These are phyloP conservation scores for Cynodonichthys magdalenae DNA, from an alignment of 2,797 vertebrate genomes.

Conservation along the genomic window DNA sequence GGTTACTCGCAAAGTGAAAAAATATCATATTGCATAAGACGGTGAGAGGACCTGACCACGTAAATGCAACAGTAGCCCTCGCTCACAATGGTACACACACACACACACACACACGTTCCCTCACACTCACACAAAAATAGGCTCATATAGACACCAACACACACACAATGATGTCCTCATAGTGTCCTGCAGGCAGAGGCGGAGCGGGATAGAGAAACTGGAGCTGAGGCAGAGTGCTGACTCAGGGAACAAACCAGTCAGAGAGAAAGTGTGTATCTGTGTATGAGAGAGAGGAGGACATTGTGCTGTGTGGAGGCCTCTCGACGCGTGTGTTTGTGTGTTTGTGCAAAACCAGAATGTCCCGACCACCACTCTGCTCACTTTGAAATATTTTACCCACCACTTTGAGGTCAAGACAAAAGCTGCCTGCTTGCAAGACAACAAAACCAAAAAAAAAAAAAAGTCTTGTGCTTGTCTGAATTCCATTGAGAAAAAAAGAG, in stretches of 20 bases:
- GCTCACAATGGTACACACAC: slow-evolving; percentile 42
- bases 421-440: slow-evolving; percentile 25
- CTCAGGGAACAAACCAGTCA: slow-evolving; percentile 77
- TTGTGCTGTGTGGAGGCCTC: slow-evolving; percentile 60
- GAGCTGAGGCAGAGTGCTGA: slow-evolving; percentile 80
- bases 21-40: slow-evolving; percentile 82
- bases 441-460: slow-evolving; percentile 12
- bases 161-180: slow-evolving; percentile 74
- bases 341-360: slow-evolving; percentile 39
- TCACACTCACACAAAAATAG: slow-evolving; percentile 25
- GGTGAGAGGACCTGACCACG: slow-evolving; percentile 76
- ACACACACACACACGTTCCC: slow-evolving; percentile 30
- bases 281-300: slow-evolving; percentile 47
- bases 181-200: slow-evolving; percentile 75
- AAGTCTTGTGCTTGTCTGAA: slow-evolving; percentile 28
- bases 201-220: slow-evolving; percentile 75
- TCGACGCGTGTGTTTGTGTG: slow-evolving; percentile 6
- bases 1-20: slow-evolving; percentile 81
- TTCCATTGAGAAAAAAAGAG: slow-evolving; percentile 59
- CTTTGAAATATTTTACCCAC: slow-evolving; percentile 35
- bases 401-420: slow-evolving; percentile 42
- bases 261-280: slow-evolving; percentile 40
- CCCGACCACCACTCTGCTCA: slow-evolving; percentile 31
- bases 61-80: slow-evolving; percentile 79
- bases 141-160: slow-evolving; percentile 30